Evolutionary conservation across 2,888 invertebrate genomes (phyloP).

Genomic region (Dendrolimus houi): DNA sequence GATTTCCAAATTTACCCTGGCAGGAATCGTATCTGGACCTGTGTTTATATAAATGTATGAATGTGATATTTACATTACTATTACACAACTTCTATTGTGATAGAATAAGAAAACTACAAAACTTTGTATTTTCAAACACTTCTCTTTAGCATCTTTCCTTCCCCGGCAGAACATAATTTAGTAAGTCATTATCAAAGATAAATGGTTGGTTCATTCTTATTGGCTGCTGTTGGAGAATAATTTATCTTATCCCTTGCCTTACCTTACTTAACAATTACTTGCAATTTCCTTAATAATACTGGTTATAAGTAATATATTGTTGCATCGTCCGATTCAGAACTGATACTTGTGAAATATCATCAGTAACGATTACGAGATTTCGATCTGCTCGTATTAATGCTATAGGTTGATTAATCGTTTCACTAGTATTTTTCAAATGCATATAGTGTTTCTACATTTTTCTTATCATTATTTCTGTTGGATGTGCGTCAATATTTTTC

Average conservation of each 20-base stretch:
- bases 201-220: background rate
- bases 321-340: background rate
- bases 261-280: background rate
- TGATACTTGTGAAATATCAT: background rate
- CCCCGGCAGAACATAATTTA: background rate
- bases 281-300: background rate
- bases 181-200: background rate
- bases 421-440: too few relatives aligned
- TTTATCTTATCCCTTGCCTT: background rate
- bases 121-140: background rate
- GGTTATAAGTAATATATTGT: background rate
- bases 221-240: background rate
- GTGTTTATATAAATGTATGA: too few relatives aligned
- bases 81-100: too few relatives aligned
- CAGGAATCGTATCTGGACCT: too few relatives aligned
- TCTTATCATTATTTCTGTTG: too few relatives aligned
- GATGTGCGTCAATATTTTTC: too few relatives aligned
- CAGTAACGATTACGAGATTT: background rate
- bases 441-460: too few relatives aligned
- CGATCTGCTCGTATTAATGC: background rate
- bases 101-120: background rate
- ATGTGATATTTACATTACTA: too few relatives aligned
- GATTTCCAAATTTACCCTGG: too few relatives aligned
- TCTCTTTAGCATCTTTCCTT: background rate
- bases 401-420: background rate